Evolutionary conservation across 2,797 vertebrate species (phyloP).

Genomic region (Hyperoplus lanceolatus): DNA sequence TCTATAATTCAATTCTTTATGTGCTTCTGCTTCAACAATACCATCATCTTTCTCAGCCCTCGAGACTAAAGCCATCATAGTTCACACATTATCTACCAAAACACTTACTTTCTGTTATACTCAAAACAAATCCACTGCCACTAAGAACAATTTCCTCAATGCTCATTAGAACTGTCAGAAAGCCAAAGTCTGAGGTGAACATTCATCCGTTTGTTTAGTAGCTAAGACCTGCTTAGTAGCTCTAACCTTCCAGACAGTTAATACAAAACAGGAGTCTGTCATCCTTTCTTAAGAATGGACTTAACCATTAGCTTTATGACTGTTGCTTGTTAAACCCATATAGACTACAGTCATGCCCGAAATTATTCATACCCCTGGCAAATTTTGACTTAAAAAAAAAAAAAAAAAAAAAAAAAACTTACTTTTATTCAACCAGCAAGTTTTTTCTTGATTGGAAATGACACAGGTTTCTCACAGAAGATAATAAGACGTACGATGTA

Average conservation of each 20-base stretch:
- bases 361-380: no score
- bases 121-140: conserved; percentile 19
- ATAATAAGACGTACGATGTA: no score
- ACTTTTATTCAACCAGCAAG: no score
- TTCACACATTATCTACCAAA: conserved; percentile 21
- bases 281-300: background rate
- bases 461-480: no score
- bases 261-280: background rate
- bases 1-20: background rate
- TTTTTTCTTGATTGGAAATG: no score
- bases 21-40: conserved; percentile 18
- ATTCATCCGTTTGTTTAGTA: background rate
- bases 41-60: conserved; percentile 34
- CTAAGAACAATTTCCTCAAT: background rate
- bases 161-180: conserved; percentile 12
- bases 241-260: background rate
- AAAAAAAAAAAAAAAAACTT: no score
- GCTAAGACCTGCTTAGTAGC: background rate
- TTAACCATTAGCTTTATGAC: background rate
- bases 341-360: no score
- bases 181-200: background rate
- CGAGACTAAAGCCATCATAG: conserved; percentile 52
- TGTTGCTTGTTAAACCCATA: no score
- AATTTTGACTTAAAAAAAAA: no score
- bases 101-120: conserved; percentile 21